These are phyloP conservation scores for Ciconia boyciana DNA, from an alignment of 2,113 vertebrate species.

Conservation along the genomic window DNA sequence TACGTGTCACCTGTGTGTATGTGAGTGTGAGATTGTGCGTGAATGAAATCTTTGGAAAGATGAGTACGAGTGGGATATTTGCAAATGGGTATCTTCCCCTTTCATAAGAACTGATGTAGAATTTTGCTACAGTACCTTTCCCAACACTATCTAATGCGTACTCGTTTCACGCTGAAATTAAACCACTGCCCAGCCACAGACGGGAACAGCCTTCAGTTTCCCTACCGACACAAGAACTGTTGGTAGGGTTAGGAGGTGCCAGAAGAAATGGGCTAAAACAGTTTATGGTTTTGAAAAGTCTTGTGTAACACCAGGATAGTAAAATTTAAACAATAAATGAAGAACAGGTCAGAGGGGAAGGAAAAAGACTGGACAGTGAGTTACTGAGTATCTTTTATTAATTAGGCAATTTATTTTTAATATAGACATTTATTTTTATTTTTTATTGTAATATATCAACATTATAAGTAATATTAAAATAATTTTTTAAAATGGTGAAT, in stretches of 20 bases:
- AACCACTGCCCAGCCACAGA: background rate
- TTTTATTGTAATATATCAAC: background rate
- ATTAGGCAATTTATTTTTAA: background rate
- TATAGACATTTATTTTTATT: background rate
- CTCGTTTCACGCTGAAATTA: background rate
- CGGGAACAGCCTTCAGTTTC: background rate
- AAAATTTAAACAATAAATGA: background rate
- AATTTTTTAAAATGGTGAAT: background rate
- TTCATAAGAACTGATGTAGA: background rate
- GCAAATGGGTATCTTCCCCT: background rate
- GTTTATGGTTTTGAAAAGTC: background rate
- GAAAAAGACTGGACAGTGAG: background rate
- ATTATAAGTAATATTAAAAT: background rate
- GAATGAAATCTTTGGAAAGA: background rate
- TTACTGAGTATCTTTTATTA: background rate
- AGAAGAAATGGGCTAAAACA: background rate
- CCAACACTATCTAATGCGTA: background rate
- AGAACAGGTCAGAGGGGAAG: background rate
- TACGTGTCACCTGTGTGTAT: background rate
- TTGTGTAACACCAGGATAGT: background rate
- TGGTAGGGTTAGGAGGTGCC: background rate
- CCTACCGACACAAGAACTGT: background rate
- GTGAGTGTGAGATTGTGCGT: background rate
- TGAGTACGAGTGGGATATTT: background rate
- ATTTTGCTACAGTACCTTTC: background rate